Conservation (phyloP, 2,797 vertebrate species). For the Bufotes viridis region DNA sequence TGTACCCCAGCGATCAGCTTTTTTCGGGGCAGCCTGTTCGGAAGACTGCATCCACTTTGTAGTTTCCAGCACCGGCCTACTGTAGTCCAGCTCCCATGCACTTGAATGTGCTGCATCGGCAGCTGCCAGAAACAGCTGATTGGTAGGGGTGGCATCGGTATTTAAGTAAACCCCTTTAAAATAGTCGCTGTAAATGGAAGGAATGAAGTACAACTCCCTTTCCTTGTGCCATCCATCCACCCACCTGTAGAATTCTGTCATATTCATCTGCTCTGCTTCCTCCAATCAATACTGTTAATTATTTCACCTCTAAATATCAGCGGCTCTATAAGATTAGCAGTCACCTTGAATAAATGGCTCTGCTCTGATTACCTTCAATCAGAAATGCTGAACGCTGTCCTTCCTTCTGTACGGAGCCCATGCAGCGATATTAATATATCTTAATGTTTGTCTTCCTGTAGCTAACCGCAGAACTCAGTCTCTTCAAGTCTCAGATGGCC, state of each 20-base stretch:
- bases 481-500: constrained; percentile 79
- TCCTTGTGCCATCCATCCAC: neutral
- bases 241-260: neutral
- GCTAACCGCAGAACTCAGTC: constrained; percentile 86
- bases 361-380: neutral
- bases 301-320: neutral
- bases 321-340: neutral
- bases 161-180: neutral
- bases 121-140: too few species aligned
- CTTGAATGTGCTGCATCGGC: too few species aligned
- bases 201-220: neutral
- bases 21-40: too few species aligned
- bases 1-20: too few species aligned
- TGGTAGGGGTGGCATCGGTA: too few species aligned
- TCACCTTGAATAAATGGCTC: neutral
- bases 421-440: constrained; percentile 50
- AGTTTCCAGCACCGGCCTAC: too few species aligned
- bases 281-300: constrained; percentile 15
- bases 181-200: neutral
- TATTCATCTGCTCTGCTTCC: neutral
- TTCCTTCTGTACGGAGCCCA: neutral
- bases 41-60: too few species aligned
- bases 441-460: constrained; percentile 64
- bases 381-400: neutral
- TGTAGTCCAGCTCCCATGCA: too few species aligned